Evolutionary conservation across 2,797 vertebrate species (phyloP).

Genomic region (Danio kyathit): DNA sequence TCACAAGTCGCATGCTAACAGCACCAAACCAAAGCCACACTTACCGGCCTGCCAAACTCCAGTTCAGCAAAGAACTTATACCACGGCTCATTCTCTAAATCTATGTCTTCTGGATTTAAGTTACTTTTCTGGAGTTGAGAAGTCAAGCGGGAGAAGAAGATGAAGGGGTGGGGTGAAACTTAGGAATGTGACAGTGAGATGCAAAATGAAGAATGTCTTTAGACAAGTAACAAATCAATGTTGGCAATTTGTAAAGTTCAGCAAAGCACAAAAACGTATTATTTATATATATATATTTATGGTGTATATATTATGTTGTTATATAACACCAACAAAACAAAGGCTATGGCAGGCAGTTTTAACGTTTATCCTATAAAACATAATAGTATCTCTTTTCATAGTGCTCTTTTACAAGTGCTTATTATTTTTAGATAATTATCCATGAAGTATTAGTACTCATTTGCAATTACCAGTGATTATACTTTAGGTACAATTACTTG

Average conservation of each 20-base stretch:
- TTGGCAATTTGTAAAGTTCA: background rate
- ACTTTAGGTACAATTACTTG: no score
- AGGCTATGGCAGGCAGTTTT: no score
- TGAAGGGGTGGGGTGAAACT: constrained; percentile 62
- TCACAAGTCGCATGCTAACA: constrained; percentile 52
- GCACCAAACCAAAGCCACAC: constrained; percentile 76
- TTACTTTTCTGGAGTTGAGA: constrained; percentile 78
- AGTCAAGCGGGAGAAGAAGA: constrained; percentile 38
- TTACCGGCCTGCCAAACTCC: constrained; percentile 92
- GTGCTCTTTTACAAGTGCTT: no score
- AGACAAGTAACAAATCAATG: constrained; percentile 12
- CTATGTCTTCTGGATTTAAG: constrained; percentile 88
- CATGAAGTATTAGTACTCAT: no score
- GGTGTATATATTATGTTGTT: background rate
- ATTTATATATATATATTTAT: no score
- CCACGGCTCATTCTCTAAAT: constrained; percentile 94
- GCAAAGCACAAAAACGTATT: background rate
- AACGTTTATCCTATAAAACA: no score
- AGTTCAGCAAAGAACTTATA: constrained; percentile 95
- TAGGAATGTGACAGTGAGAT: constrained; percentile 23
- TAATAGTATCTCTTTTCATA: no score
- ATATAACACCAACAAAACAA: background rate
- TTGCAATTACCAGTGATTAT: no score
- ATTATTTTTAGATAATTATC: no score
- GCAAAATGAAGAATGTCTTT: constrained; percentile 36